These are phyloP conservation scores for Lepisosteus osseus DNA, from an alignment of 2,113 vertebrate genomes.

Conservation along the genomic window DNA sequence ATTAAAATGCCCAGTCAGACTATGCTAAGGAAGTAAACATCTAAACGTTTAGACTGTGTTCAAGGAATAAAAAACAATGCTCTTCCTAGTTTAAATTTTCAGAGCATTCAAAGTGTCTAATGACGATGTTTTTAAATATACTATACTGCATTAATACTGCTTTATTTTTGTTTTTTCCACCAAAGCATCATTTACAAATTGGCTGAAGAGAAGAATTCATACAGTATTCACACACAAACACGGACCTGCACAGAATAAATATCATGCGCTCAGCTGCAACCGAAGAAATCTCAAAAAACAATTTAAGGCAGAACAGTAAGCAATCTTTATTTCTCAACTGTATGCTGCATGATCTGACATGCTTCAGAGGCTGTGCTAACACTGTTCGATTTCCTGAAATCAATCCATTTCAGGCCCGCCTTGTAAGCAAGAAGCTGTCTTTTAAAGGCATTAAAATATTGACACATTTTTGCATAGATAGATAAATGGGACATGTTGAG, in stretches of 20 bases:
- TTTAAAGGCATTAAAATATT: conserved; percentile 38
- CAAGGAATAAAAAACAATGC: too few relatives aligned
- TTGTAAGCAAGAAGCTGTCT: conserved; percentile 47
- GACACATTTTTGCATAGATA: background rate
- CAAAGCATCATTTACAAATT: too few relatives aligned
- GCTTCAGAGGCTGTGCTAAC: conserved; percentile 24
- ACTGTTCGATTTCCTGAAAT: conserved; percentile 41
- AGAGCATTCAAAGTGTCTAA: too few relatives aligned
- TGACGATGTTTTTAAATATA: too few relatives aligned
- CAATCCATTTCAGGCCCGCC: conserved; percentile 50
- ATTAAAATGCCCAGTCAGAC: too few relatives aligned
- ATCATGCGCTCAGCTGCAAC: conserved; percentile 20
- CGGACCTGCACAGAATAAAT: conserved; percentile 23
- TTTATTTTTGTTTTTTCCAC: too few relatives aligned
- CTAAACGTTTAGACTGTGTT: too few relatives aligned
- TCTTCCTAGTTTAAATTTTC: too few relatives aligned
- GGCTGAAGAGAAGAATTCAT: too few relatives aligned
- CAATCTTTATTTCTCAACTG: conserved; percentile 30
- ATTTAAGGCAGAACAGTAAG: conserved; percentile 31
- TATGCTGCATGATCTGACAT: conserved; percentile 41
- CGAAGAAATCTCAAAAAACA: conserved; percentile 31
- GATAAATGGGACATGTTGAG: background rate
- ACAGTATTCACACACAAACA: background rate
- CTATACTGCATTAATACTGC: too few relatives aligned
- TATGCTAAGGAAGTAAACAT: too few relatives aligned